phyloP scores from a whole-genome alignment of 2,888 invertebrate genomes.

The Apamea crenata region DNA sequence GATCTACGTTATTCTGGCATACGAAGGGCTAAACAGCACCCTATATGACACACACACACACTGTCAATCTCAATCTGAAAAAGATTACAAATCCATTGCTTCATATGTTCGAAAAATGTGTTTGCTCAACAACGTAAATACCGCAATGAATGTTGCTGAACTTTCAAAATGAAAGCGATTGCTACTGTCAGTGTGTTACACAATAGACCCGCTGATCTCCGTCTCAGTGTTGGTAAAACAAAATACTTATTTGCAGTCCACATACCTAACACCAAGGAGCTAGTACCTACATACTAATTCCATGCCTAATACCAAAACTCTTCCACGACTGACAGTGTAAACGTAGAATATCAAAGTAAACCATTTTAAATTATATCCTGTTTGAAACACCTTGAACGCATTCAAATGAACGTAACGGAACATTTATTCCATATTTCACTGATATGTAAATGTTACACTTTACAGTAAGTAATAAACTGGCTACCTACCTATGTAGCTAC shows the following conservation, averaged over 20 bases:
- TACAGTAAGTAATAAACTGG: conserved; percentile 30
- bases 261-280: background rate
- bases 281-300: background rate
- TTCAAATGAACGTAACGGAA: conserved; percentile 51
- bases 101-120: background rate
- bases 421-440: conserved; percentile 28
- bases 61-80: too few species aligned
- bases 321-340: background rate
- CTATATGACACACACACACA: too few species aligned
- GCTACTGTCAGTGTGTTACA: background rate
- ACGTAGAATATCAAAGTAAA: conserved; percentile 16
- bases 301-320: background rate
- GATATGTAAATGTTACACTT: conserved; percentile 53
- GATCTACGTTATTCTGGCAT: too few species aligned
- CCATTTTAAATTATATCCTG: conserved; percentile 51
- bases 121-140: background rate
- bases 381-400: conserved; percentile 47
- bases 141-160: background rate
- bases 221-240: background rate
- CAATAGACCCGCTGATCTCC: background rate
- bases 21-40: background rate
- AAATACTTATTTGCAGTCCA: background rate
- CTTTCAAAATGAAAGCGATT: background rate
- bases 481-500: background rate
- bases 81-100: too few species aligned